Evolutionary conservation across 2,797 vertebrate genomes (phyloP).

Genomic region (Echiichthys vipera): DNA sequence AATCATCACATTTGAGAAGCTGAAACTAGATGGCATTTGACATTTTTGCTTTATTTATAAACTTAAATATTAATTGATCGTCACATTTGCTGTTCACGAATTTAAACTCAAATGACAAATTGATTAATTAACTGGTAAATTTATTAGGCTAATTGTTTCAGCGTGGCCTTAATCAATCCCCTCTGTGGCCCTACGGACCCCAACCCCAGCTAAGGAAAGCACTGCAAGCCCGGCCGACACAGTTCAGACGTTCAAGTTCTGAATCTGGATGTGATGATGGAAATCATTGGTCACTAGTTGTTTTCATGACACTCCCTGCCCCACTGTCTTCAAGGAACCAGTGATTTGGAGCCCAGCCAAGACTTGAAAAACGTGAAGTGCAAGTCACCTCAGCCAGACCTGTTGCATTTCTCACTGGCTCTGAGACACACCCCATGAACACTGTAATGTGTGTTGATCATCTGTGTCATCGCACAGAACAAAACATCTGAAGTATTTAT

Average conservation of each 20-base stretch:
- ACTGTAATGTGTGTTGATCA: constrained; percentile 44
- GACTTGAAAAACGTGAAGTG: constrained; percentile 83
- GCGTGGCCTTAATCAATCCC: neutral
- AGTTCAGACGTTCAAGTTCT: constrained; percentile 26
- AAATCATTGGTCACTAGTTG: constrained; percentile 35
- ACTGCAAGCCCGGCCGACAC: neutral
- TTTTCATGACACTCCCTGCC: constrained; percentile 47
- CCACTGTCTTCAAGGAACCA: constrained; percentile 32
- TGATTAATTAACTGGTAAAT: too few species aligned
- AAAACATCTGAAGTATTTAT: constrained; percentile 71
- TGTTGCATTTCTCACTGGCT: constrained; percentile 53
- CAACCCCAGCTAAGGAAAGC: neutral
- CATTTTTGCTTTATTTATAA: neutral
- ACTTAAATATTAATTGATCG: neutral
- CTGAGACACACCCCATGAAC: constrained; percentile 61
- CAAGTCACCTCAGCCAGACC: constrained; percentile 71
- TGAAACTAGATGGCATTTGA: neutral
- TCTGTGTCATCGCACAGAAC: constrained; percentile 48
- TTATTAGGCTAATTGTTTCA: neutral
- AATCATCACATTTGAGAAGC: neutral
- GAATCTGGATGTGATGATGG: constrained; percentile 5
- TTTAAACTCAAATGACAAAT: neutral
- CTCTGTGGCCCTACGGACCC: neutral
- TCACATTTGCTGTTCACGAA: neutral
- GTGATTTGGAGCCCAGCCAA: constrained; percentile 57